Percentiles rank a stretch among this genome's conserved stretches.
These are phyloP conservation scores for Delphinapterus leucas DNA, from an alignment of 2,113 vertebrate species.

Conservation along the genomic window DNA sequence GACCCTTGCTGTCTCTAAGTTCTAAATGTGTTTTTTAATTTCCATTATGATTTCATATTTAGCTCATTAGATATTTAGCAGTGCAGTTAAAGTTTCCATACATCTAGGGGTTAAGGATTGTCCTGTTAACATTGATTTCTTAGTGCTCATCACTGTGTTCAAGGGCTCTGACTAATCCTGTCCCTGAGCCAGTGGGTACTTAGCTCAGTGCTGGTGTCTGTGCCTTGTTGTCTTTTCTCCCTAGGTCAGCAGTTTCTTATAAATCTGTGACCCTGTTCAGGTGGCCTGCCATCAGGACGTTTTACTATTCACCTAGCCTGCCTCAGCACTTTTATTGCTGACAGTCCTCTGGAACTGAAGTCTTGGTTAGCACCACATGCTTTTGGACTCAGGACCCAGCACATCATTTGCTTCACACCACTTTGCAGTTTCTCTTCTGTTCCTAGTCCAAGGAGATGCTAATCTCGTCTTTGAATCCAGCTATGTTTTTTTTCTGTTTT, in stretches of 20 bases:
- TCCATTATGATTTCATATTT: neutral
- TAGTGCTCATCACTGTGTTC: neutral
- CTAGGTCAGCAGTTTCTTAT: neutral
- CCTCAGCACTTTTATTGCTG: neutral
- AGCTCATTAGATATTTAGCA: neutral
- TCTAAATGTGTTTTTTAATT: neutral
- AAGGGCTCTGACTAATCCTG: neutral
- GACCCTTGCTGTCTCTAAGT: neutral
- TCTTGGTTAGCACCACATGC: neutral
- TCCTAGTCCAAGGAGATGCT: neutral
- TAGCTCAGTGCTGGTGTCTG: neutral
- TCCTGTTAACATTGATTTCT: slow-evolving; percentile 15
- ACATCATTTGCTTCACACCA: neutral
- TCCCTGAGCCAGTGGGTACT: neutral
- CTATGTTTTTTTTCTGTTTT: neutral
- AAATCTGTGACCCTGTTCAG: neutral
- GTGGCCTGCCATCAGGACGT: neutral
- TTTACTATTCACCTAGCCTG: neutral
- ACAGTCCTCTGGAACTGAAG: neutral
- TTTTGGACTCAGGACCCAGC: neutral
- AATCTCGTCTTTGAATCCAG: slow-evolving; percentile 18
- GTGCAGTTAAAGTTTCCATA: neutral
- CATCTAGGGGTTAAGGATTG: neutral
- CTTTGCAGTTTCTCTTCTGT: neutral
- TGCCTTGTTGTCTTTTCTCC: neutral